A percentile compares a stretch with the other conserved stretches of the same genome.
Evolutionary conservation across 1,140 invertebrate species (phyloP).

Genomic region (Sitobion miscanthi): DNA sequence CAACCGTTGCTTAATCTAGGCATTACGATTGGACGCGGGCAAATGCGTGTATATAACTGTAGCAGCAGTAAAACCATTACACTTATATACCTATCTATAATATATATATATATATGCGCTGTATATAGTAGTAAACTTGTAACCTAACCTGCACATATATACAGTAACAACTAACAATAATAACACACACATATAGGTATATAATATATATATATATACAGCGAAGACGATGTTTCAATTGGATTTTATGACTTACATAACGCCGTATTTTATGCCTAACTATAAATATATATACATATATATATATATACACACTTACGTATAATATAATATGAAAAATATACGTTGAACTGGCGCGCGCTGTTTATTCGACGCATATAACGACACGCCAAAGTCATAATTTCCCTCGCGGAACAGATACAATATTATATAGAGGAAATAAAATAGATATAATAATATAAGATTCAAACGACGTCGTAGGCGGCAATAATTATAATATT

Average conservation of each 20-base stretch:
- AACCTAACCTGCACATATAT: background rate
- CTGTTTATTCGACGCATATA: background rate
- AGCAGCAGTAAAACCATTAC: background rate
- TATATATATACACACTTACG: too few relatives aligned
- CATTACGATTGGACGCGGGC: background rate
- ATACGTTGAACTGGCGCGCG: background rate
- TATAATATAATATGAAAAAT: background rate
- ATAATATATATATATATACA: background rate
- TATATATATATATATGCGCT: background rate
- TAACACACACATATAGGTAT: background rate
- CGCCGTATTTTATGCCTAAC: background rate
- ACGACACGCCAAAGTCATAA: background rate
- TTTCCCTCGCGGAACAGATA: background rate
- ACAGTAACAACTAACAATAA: background rate
- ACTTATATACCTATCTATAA: background rate
- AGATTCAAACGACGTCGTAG: background rate
- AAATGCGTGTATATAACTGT: background rate
- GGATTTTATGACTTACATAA: slow-evolving; percentile 9
- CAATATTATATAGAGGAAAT: background rate
- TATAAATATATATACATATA: background rate
- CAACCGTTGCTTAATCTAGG: background rate
- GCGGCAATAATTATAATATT: background rate
- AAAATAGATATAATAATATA: background rate
- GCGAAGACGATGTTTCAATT: background rate
- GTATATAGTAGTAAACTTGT: background rate